phyloP scores from a whole-genome alignment of 2,888 invertebrate genomes.

The Cryptocheilus praepositus region DNA sequence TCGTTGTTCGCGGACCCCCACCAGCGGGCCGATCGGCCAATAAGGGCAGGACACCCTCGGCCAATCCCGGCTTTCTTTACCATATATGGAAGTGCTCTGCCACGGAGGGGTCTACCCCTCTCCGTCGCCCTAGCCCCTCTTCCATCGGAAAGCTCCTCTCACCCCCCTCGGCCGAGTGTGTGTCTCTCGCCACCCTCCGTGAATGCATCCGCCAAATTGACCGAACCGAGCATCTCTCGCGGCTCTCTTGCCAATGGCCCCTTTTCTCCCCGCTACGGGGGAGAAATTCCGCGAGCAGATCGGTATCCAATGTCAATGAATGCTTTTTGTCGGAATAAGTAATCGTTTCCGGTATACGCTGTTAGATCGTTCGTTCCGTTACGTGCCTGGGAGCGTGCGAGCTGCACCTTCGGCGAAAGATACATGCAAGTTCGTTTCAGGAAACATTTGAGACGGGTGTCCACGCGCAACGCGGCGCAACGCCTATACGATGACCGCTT shows the following conservation, averaged over 20 bases:
- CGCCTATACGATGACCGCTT: background rate
- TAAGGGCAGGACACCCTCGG: constrained; percentile 73
- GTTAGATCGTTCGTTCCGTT: constrained; percentile 3
- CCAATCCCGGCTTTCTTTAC: constrained; percentile 85
- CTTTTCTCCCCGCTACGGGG: constrained; percentile 22
- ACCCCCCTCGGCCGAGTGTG: constrained; percentile 2
- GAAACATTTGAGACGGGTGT: background rate
- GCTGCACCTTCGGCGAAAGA: background rate
- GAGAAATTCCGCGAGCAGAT: constrained; percentile 7
- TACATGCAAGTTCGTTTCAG: too few relatives aligned
- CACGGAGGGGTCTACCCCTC: constrained; percentile 74
- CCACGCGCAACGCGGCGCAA: constrained; percentile 5
- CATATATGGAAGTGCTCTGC: constrained; percentile 86
- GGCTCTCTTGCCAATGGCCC: constrained; percentile 28
- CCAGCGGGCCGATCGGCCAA: constrained; percentile 61
- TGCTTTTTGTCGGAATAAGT: constrained; percentile 25
- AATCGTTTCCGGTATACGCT: constrained; percentile 35
- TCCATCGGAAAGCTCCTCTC: constrained; percentile 49
- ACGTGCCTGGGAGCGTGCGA: background rate
- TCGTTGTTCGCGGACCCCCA: constrained; percentile 59
- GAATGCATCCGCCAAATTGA: constrained; percentile 51
- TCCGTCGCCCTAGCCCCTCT: constrained; percentile 31
- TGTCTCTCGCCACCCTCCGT: constrained; percentile 41
- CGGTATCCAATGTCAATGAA: constrained; percentile 43
- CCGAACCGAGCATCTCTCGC: constrained; percentile 19